Evolutionary conservation across 1,140 invertebrate genomes (phyloP), one percentile per base, ranked within the genome.

Genomic region (Bacillus rossius): DNA sequence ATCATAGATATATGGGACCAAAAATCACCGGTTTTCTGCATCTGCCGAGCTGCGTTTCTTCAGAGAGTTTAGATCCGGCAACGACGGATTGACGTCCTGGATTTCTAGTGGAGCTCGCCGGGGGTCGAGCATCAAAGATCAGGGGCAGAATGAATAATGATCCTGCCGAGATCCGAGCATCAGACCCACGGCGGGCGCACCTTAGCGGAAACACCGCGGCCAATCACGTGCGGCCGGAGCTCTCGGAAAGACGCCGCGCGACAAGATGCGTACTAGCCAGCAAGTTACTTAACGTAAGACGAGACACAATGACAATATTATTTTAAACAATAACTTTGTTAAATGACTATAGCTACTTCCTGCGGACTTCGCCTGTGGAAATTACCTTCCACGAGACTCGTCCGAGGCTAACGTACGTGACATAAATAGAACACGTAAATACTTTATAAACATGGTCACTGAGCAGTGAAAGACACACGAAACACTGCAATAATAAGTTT

Each of bases 1-100:
- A 92, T 91, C 89, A 91, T 91, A 91, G 89, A 91, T 92, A 92
- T 92, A 92, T 91, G 87, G 88, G 88, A 88, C 84, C 85, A 84
- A 89, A 85, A 84, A 86, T 70, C 74, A 75, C 71, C 68, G 69
- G 71, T 69, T 85, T 57, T 57, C 55, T 47, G 55, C 25, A 49
- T 13, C 8, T 49, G 47, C 10, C 22, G 14, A 49, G 26, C 29
- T 7, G 29, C 4, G 29, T 34, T 34, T 50, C 48, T 26, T 29
- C 19, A 19, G 26, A 8, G 8, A 50, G 8, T 50, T 50, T 1
- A 48, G 23, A 10, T 23, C 48, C 37, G 3, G 16, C 20, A 3
- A 29, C 37, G 13, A 13, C 1, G 34, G 48, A 50, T 34, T 4
- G 4, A 34, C 29, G 10, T 7, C 5, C 10, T 4, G 29, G 4